A percentile compares a stretch with the other conserved stretches of the same genome.
These are phyloP conservation scores for Entomyzon cyanotis DNA, from an alignment of 2,113 vertebrate genomes.

Conservation along the genomic window DNA sequence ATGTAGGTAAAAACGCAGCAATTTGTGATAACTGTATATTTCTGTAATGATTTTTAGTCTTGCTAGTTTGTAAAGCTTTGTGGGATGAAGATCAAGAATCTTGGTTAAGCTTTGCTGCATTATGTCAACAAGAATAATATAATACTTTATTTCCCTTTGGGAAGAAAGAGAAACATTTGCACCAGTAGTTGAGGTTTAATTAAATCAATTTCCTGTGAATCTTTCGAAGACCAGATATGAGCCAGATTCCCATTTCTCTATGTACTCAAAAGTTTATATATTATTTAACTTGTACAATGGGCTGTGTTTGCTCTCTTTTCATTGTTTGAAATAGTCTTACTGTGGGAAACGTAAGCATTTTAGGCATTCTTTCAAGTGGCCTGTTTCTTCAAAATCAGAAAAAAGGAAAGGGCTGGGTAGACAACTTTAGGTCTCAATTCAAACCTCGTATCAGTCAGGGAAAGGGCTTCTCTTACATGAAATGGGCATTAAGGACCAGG, in stretches of 20 bases:
- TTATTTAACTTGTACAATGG: constrained; percentile 57
- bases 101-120: constrained; percentile 6
- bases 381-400: not conserved
- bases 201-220: constrained; percentile 43
- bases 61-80: not conserved
- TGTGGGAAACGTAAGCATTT: constrained; percentile 1
- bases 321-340: constrained; percentile 46
- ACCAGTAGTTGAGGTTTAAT: constrained; percentile 39
- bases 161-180: constrained; percentile 36
- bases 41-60: not conserved
- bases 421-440: not conserved
- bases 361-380: constrained; percentile 1
- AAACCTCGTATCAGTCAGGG: not conserved
- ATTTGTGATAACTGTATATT: not conserved
- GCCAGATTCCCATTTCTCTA: constrained; percentile 30
- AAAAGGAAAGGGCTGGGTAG: not conserved
- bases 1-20: not conserved
- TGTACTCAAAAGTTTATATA: constrained; percentile 57
- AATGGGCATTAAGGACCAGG: not conserved
- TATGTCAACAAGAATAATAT: constrained; percentile 11
- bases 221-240: constrained; percentile 8
- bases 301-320: constrained; percentile 33
- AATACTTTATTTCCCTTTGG: constrained; percentile 31
- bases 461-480: not conserved
- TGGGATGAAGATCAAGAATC: not conserved